phyloP scores from a whole-genome alignment of 1,140 invertebrate genomes.

The Aporrectodea caliginosa region DNA sequence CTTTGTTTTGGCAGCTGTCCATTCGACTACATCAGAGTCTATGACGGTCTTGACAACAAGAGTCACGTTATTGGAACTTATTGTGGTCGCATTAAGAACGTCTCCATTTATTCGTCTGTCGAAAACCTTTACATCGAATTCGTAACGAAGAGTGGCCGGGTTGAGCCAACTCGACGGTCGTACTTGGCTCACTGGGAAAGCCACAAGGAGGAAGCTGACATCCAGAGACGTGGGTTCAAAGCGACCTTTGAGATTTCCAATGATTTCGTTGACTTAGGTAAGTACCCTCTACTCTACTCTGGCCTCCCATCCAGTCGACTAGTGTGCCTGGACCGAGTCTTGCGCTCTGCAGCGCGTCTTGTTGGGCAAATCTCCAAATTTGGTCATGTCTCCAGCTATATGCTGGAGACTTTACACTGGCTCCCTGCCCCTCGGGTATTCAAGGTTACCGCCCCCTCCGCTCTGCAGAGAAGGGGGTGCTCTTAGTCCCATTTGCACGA shows the following conservation, averaged over 20 bases:
- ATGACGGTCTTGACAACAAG: constrained; percentile 81
- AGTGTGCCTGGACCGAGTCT: too few species aligned
- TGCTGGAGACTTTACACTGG: too few species aligned
- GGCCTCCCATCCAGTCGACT: too few species aligned
- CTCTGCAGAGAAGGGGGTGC: too few species aligned
- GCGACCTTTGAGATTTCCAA: constrained; percentile 94
- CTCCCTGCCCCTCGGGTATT: too few species aligned
- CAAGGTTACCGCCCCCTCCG: too few species aligned
- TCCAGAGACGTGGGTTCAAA: constrained; percentile 90
- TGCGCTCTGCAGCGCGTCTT: too few species aligned
- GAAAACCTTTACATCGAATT: constrained; percentile 84
- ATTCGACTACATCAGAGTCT: constrained; percentile 94
- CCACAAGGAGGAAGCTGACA: constrained; percentile 74
- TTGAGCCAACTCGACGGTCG: constrained; percentile 27
- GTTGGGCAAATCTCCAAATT: too few species aligned
- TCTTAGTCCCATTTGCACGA: too few species aligned
- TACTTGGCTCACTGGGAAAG: constrained; percentile 53
- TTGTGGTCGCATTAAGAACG: constrained; percentile 86
- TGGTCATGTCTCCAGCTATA: too few species aligned
- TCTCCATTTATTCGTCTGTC: constrained; percentile 88
- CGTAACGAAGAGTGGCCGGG: constrained; percentile 61
- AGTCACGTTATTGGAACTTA: constrained; percentile 85
- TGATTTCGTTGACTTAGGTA: constrained; percentile 91
- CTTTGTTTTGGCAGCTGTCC: constrained; percentile 80
- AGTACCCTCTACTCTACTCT: constrained; percentile 19